Percentiles rank a stretch among this genome's conserved stretches.
Evolutionary conservation across 2,888 invertebrate species (phyloP).

Genomic region (Epistrophella euchroma): DNA sequence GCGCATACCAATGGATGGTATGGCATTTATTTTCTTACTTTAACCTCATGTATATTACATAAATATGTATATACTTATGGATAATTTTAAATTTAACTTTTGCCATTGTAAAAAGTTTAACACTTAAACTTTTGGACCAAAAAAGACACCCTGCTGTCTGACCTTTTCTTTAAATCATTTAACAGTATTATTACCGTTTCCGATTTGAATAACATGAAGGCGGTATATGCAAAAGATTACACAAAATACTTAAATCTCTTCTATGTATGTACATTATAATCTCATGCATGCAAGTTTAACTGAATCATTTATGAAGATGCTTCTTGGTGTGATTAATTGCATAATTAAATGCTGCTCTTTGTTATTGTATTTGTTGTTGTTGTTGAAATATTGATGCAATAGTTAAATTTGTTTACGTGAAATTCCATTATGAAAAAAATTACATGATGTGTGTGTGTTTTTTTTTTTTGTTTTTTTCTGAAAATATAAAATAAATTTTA

Average conservation of each 20-base stretch:
- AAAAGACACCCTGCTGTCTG: slow-evolving; percentile 38
- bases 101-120: slow-evolving; percentile 1
- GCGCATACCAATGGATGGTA: slow-evolving; percentile 18
- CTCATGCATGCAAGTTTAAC: slow-evolving; percentile 6
- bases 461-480: neutral
- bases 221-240: slow-evolving; percentile 5
- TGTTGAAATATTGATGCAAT: slow-evolving; percentile 37
- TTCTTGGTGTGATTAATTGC: slow-evolving; percentile 47
- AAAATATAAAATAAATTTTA: slow-evolving; percentile 7
- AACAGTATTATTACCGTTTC: slow-evolving; percentile 36
- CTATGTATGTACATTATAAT: neutral
- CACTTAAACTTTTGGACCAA: slow-evolving; percentile 9
- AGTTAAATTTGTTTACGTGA: slow-evolving; percentile 29
- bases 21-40: slow-evolving; percentile 28
- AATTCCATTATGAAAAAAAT: neutral
- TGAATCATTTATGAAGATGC: slow-evolving; percentile 38
- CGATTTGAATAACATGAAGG: slow-evolving; percentile 37
- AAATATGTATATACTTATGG: neutral
- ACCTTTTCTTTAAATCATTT: slow-evolving; percentile 44
- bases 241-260: neutral
- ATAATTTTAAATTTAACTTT: slow-evolving; percentile 6
- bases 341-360: slow-evolving; percentile 41
- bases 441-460: neutral
- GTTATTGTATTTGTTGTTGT: slow-evolving; percentile 19
- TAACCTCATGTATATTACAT: slow-evolving; percentile 1